phyloP scores from a whole-genome alignment of 1,140 invertebrate genomes.

The Caenorhabditis latens region DNA sequence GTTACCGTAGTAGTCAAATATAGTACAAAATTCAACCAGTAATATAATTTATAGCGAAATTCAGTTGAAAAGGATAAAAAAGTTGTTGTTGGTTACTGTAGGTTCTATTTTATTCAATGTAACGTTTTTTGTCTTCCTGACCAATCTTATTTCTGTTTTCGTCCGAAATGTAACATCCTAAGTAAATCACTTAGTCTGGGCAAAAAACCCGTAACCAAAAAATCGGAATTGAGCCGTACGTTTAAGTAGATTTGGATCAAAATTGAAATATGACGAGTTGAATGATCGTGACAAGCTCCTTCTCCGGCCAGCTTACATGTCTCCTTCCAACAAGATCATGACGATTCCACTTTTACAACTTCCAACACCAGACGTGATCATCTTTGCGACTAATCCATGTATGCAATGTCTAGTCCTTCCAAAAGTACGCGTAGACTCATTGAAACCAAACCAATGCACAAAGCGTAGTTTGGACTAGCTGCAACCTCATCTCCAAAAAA shows the following conservation, averaged over 20 bases:
- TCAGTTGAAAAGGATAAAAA: too few species aligned
- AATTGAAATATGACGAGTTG: background rate
- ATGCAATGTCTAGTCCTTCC: conserved; percentile 20
- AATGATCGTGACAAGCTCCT: background rate
- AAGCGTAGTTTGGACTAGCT: background rate
- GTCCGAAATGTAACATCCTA: background rate
- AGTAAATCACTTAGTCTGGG: background rate
- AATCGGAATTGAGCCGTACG: conserved; percentile 9
- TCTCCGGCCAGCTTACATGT: too few species aligned
- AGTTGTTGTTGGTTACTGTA: too few species aligned
- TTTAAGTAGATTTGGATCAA: conserved; percentile 12
- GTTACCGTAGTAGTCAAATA: too few species aligned
- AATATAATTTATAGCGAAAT: too few species aligned
- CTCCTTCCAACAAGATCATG: conserved; percentile 40
- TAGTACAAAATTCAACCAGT: too few species aligned
- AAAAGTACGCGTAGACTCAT: background rate
- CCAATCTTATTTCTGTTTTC: too few species aligned
- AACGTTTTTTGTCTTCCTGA: too few species aligned
- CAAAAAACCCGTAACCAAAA: conserved; percentile 1
- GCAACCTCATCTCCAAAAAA: background rate
- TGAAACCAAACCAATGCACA: conserved; percentile 22
- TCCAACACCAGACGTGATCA: conserved; percentile 44
- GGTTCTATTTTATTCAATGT: too few species aligned
- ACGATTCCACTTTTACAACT: background rate
- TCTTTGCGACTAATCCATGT: conserved; percentile 34